A percentile compares a stretch with the other conserved stretches of the same genome.
These are phyloP conservation scores for Oscheius onirici DNA, from an alignment of 2,888 invertebrate genomes.

Conservation along the genomic window DNA sequence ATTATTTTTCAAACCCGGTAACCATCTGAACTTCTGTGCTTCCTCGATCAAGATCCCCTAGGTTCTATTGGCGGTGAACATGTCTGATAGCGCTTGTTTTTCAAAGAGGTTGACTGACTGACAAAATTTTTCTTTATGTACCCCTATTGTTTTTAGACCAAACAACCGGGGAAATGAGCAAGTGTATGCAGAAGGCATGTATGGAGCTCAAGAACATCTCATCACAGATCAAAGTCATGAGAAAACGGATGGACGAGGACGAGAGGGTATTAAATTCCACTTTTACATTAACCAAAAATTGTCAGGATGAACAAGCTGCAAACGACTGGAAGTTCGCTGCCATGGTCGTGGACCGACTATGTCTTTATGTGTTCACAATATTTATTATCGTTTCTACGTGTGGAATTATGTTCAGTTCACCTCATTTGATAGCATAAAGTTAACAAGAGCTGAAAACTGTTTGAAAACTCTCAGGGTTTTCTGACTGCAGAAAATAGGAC, in stretches of 20 bases:
- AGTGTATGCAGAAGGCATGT: slow-evolving; percentile 60
- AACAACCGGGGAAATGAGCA: slow-evolving; percentile 38
- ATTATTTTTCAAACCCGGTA: too few species aligned
- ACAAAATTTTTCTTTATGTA: not conserved
- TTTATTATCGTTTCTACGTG: slow-evolving; percentile 67
- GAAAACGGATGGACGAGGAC: slow-evolving; percentile 59
- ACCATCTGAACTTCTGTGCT: too few species aligned
- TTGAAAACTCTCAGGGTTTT: too few species aligned
- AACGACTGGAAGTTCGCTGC: slow-evolving; percentile 70
- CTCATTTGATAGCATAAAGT: too few species aligned
- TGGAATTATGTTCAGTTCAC: slow-evolving; percentile 65
- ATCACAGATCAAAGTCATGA: slow-evolving; percentile 54
- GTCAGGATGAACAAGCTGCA: slow-evolving; percentile 64
- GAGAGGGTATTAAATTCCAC: slow-evolving; percentile 44
- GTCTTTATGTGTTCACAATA: slow-evolving; percentile 63
- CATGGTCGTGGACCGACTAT: slow-evolving; percentile 66
- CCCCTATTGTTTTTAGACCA: not conserved
- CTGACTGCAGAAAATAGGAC: too few species aligned
- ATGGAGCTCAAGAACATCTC: slow-evolving; percentile 58
- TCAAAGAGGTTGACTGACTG: too few species aligned
- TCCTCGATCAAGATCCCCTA: too few species aligned
- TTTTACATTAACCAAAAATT: not conserved
- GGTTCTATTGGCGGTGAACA: too few species aligned
- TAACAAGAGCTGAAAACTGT: too few species aligned
- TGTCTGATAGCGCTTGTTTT: too few species aligned